Evolutionary conservation across 2,113 vertebrate genomes (phyloP), one percentile per base, ranked within the genome.

Genomic region (Corynorhinus townsendii): DNA sequence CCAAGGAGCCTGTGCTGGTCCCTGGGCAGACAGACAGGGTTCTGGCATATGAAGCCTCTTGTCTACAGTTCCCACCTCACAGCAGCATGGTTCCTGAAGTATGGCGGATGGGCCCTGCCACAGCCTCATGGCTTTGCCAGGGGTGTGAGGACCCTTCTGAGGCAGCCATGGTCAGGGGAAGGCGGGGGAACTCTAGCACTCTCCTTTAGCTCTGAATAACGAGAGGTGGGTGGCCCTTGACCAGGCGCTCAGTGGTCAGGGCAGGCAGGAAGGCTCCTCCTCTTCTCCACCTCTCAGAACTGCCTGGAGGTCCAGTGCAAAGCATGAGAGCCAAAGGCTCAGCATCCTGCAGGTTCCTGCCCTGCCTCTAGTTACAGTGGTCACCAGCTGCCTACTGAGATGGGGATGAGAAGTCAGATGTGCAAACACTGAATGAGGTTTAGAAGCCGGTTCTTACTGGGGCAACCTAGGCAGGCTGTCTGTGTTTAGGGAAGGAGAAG

Each of bases 1-100:
- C 47, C 47, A 26, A 47, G 81, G 30, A 47, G 59, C 64, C 30
- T 12, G 2, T 19, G 43, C 49, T 19, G 26, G n/a, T n/a, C 30
- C 68, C 80, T 59, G 75, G 75, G 24, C n/a, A 83, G 62, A 11
- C 16, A 40, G 38, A 33, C 1, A 2, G n/a, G 77, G 16, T 52
- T 72, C 11, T 35, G 4, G 38, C 11, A 88, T 0, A 11, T 0
- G 35, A 54, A 84, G 52, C 49, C n/a, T 43, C 2, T 0, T 59
- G 26, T 19, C 71, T 76, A 40, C 30, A 77, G 84, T 4, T 59
- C 8, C 35, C 17, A 17, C 30, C 47, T 52, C 49, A 14, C 4
- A 19, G 22, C 59, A 93, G 19, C 30, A 1, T 6, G 14, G 43
- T 77, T 83, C 76, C 82, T 52, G 30, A 40, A 86, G 64, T 16